phyloP scores from a whole-genome alignment of 1,140 invertebrate genomes.

The Platyura marginata region DNA sequence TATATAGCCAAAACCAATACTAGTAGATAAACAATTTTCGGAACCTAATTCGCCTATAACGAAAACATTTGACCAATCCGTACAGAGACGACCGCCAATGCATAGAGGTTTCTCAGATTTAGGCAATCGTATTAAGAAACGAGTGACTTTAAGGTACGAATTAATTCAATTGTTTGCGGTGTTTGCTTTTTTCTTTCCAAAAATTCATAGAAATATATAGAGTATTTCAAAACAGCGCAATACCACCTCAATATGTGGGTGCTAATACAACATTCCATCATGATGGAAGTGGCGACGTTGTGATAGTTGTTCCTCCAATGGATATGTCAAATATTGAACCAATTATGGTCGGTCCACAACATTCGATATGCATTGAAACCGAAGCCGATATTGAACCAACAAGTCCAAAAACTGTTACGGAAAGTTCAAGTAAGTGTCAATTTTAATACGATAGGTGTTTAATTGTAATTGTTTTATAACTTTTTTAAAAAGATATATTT shows the following conservation, averaged over 20 bases:
- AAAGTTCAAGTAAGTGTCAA: constrained; percentile 31
- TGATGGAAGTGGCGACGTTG: constrained; percentile 31
- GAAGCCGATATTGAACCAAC: constrained; percentile 6
- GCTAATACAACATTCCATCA: constrained; percentile 11
- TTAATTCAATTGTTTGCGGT: not conserved
- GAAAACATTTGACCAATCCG: constrained; percentile 4
- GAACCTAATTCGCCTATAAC: constrained; percentile 55
- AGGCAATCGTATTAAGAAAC: constrained; percentile 61
- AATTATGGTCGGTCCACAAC: constrained; percentile 3
- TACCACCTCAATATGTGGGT: constrained; percentile 30
- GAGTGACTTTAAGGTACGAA: constrained; percentile 53
- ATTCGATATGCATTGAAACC: constrained; percentile 4
- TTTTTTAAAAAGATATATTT: no score
- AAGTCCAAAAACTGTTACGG: constrained; percentile 24
- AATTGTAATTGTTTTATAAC: no score
- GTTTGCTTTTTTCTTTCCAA: not conserved
- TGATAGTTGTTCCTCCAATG: constrained; percentile 35
- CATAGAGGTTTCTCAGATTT: constrained; percentile 61
- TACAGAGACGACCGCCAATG: constrained; percentile 37
- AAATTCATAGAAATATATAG: not conserved
- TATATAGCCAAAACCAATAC: constrained; percentile 34
- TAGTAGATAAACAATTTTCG: constrained; percentile 54
- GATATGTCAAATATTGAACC: constrained; percentile 23
- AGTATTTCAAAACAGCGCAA: constrained; percentile 24
- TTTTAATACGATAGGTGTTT: no score